Base-by-base conservation (phyloP, 2,797 vertebrate genomes). In the Lagocephalus sceleratus region DNA sequence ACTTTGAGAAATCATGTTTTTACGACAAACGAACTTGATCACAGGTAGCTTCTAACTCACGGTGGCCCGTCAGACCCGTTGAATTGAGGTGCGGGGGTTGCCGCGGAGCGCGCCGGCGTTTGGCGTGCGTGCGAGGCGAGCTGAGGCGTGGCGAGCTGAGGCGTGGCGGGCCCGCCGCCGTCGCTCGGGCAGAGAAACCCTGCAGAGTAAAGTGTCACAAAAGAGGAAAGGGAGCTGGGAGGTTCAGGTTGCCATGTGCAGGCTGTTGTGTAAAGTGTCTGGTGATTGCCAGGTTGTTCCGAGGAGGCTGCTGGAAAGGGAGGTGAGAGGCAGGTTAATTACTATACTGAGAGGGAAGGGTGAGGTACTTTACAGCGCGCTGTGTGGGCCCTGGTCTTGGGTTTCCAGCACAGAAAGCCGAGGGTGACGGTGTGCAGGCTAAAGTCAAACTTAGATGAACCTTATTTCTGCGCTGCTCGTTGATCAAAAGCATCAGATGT, bases 281-380 rank as follows among this genome's bases (percentile, higher is more conserved):
- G 74, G 61, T 85, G 85, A 87, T 85, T 83, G 81, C 78, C 78
- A 63, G 60, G 71, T 81, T 81, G 85, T 82, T 86, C 55, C 51
- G 77, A 77, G 72, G 86, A 85, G 56, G 82, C 79, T 71, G 81
- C 72, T 41, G 80, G 83, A 87, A 84, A 87, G 78, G 64, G 81
- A 88, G 88, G 85, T 88, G 85, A 88, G 85, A 81, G 80, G 76
- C 81, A 75, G 84, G 85, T 90, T 90, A 89, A 90, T 91, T 87
- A 90, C 87, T 85, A 84, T 61, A 61, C 81, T 83, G 85, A 84
- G 84, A 82, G 85, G 72, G 64, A 74, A 82, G 84, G 75, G 55
- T 51, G 76, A 81, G 85, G 85, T 87, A 84, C 83, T 81, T 89
- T 85, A 91, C 86, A 83, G 45, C 22, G 65, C 65, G 73, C 73